Evolutionary conservation across 2,888 invertebrate species (phyloP), one percentile per base, ranked within the genome.

Genomic region (Neuroscelio doddi): DNA sequence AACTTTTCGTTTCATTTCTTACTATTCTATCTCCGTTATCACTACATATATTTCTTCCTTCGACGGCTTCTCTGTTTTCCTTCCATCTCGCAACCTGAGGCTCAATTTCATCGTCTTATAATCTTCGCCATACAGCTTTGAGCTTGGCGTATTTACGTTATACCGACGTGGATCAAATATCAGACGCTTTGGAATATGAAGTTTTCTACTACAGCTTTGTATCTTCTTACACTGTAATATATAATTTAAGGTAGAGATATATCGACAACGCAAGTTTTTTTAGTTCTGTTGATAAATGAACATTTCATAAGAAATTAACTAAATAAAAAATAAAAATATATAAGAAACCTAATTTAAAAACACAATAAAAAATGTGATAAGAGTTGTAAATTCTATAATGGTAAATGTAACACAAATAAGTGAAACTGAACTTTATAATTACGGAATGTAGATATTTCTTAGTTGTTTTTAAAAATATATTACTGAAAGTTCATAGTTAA

Each of bases 41-140:
- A 49, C 44, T 52, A 61, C 56, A 61, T 57, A 65, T 9, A 30
- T 44, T 55, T 53, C 49, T 38, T 29, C 34, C 59, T n/a, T 9
- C 50, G 26, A 38, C 46, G 46, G 46, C 56, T 59, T 61, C 51
- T 59, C 55, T 65, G 65, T 65, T 65, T 65, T 65, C 65, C 55
- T 65, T 65, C 55, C 59, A 65, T 65, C 46, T 61, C 51, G 47
- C 51, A 44, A 61, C 55, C 58, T 51, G 34, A 45, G 26, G 59
- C 59, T 65, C 65, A 61, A 61, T 65, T 65, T 65, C 65, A 56
- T 56, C 61, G 59, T 56, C 46, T 65, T 61, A 65, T 65, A 65
- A 65, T 65, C 61, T 65, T 52, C 30, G 36, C 56, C 27, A 52
- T 38, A 42, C 49, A 61, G 56, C 34, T 65, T 59, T 59, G 45